Evolutionary conservation across 2,888 invertebrate species (phyloP).

Genomic region (Cantharis rufa): DNA sequence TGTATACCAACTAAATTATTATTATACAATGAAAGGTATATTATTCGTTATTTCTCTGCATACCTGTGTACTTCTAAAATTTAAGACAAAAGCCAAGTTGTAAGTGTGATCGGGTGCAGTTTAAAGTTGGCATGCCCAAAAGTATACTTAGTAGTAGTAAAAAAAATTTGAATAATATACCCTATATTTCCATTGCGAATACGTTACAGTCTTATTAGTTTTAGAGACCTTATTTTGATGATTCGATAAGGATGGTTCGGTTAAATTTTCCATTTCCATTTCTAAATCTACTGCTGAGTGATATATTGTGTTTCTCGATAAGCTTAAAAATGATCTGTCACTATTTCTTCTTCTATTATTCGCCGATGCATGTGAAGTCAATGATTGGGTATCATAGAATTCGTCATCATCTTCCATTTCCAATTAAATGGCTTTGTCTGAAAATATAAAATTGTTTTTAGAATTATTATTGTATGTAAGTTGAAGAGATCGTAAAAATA

Average conservation of each 20-base stretch:
- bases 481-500: too few species aligned
- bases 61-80: neutral
- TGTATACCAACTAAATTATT: neutral
- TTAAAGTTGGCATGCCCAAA: constrained; percentile 15
- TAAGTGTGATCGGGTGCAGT: constrained; percentile 12
- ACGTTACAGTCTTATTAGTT: constrained; percentile 61
- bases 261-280: constrained; percentile 47
- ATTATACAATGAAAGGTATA: constrained; percentile 13
- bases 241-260: constrained; percentile 25
- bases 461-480: neutral
- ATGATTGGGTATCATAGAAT: constrained; percentile 54
- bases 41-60: constrained; percentile 7
- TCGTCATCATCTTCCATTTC: constrained; percentile 49
- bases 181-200: constrained; percentile 66
- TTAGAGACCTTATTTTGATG: constrained; percentile 59
- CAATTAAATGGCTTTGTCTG: neutral
- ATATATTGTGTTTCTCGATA: constrained; percentile 64
- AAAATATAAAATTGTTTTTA: neutral
- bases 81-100: constrained; percentile 10
- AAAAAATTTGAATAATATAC: constrained; percentile 51
- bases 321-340: constrained; percentile 54
- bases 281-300: constrained; percentile 63
- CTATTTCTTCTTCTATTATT: constrained; percentile 39
- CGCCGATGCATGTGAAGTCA: constrained; percentile 44
- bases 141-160: neutral